Conservation (phyloP, 2,797 vertebrate species). For the Otus scops region DNA sequence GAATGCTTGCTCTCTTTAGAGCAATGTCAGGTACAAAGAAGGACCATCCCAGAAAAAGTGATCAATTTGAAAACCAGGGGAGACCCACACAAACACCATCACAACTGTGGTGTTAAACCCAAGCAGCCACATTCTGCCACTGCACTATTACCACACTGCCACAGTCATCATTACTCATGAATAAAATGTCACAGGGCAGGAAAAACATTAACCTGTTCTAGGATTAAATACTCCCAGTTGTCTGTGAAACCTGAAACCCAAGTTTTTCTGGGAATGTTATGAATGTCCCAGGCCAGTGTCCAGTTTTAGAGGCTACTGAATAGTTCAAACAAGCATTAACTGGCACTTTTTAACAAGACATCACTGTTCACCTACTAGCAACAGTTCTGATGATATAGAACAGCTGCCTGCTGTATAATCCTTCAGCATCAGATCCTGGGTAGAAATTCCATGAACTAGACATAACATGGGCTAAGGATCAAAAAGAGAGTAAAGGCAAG, state of each 20-base stretch:
- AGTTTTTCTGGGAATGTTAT: background rate
- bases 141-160: background rate
- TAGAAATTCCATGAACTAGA: background rate
- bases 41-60: background rate
- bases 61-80: accelerated
- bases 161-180: background rate
- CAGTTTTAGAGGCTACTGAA: background rate
- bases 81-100: background rate
- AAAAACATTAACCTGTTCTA: background rate
- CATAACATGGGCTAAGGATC: background rate
- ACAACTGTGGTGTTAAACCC: background rate
- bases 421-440: background rate
- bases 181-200: background rate
- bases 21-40: background rate
- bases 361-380: background rate
- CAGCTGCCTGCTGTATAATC: background rate
- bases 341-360: background rate
- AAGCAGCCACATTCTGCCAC: background rate
- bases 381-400: background rate
- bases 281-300: background rate
- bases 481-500: background rate
- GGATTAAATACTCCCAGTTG: background rate
- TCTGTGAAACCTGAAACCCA: background rate
- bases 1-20: background rate
- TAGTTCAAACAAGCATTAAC: background rate